Percentiles rank a stretch among this genome's conserved stretches.
Conservation (phyloP, 1,140 invertebrate species). For the Papilio glaucus region DNA sequence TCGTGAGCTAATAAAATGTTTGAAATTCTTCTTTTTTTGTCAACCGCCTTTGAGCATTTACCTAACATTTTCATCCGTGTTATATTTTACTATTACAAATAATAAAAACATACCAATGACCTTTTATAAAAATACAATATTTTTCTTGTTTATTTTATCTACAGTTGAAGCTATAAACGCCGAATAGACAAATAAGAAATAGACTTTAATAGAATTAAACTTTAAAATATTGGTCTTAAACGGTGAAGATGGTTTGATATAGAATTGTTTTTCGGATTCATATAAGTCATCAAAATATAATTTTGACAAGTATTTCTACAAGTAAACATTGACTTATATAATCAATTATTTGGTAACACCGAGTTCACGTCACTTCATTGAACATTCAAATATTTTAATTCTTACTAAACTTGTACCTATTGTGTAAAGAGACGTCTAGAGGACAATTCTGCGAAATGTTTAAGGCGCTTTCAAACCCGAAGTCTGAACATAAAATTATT, state of each 20-base stretch:
- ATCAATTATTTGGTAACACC: not conserved
- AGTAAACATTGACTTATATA: not conserved
- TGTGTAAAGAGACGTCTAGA: slow-evolving; percentile 29
- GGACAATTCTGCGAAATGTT: slow-evolving; percentile 46
- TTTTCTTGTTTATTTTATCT: not conserved
- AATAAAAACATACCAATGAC: not conserved
- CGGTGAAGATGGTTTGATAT: too few relatives aligned
- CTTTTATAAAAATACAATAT: slow-evolving; percentile 1
- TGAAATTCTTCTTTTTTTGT: slow-evolving; percentile 16
- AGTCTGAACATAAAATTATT: slow-evolving; percentile 54
- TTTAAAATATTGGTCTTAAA: too few relatives aligned
- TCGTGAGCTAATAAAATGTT: slow-evolving; percentile 35
- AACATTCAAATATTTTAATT: slow-evolving; percentile 30
- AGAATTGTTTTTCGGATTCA: too few relatives aligned
- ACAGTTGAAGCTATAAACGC: not conserved
- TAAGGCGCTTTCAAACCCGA: not conserved
- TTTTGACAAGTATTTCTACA: too few relatives aligned
- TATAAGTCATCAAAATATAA: too few relatives aligned
- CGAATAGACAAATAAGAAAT: not conserved
- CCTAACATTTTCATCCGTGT: not conserved
- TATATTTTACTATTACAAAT: slow-evolving; percentile 6
- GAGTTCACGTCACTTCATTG: not conserved
- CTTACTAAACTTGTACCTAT: slow-evolving; percentile 33
- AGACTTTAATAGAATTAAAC: too few relatives aligned
- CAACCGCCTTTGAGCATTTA: not conserved